Evolutionary conservation across 2,888 invertebrate species (phyloP), one percentile per base, ranked within the genome.

Genomic region (Kryphioiulus occultus): DNA sequence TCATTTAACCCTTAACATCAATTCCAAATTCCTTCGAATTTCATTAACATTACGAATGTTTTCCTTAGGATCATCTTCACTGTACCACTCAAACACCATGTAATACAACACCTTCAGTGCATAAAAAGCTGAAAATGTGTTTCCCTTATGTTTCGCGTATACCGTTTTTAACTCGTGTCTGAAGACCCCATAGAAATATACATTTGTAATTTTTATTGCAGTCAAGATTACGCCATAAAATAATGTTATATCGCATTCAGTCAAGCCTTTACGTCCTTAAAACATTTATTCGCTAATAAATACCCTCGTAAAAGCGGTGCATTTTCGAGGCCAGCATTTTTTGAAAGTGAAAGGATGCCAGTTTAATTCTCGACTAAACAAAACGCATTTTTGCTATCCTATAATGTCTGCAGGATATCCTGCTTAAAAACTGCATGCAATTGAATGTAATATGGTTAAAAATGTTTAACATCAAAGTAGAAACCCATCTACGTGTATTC

Each of bases 191-290:
- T 3, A 78, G 26, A 30, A 30, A 78, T 30, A 78, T 78, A 53
- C 53, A 4, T n/a, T 5, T 53, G 53, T 53, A 19, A 30, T 78
- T 44, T 30, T 78, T 78, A 78, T 78, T 78, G 30, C 78, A 78
- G 26, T 78, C 30, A 78, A 30, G 78, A 78, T 78, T 78, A 78
- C 30, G 26, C 26, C 9, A 78, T 78, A 10, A 30, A 78, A 78
- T 15, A 30, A 15, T 30, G 78, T 78, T 30, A 30, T 26, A 78
- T 78, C 30, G 78, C 78, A 53, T 78, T 78, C 78, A 78, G 78
- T 78, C 78, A 78, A 78, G 26, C 78, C 78, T 78, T 78, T 78
- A 78, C 26, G 30, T 7, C 78, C 78, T 78, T 78, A 78, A 78
- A 78, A 78, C 78, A 30, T 30, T 78, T 78, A 78, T 78, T 15